Evolutionary conservation across 2,888 invertebrate genomes (phyloP).

Genomic region (Harpagoxenus sublaevis): DNA sequence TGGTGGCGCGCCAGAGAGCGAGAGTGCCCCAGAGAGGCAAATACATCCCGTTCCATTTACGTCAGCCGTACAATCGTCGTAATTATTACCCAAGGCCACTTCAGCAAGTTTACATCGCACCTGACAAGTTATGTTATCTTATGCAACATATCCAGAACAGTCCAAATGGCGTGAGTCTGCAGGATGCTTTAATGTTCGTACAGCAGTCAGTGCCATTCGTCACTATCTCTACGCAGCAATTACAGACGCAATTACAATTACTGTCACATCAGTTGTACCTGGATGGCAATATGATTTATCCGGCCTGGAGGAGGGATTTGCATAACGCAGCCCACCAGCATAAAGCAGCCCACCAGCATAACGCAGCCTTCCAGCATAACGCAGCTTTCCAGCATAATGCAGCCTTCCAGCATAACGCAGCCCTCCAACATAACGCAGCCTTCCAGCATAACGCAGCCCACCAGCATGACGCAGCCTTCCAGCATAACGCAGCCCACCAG

Average conservation of each 20-base stretch:
- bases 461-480: no score
- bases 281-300: slow-evolving; percentile 50
- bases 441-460: no score
- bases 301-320: neutral
- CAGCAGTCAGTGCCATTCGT: slow-evolving; percentile 1
- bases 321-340: no score
- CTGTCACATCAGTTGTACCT: slow-evolving; percentile 66
- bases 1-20: slow-evolving; percentile 74
- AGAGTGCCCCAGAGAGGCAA: no score
- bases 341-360: no score
- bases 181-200: slow-evolving; percentile 33
- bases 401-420: no score
- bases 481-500: no score
- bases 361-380: no score
- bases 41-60: no score
- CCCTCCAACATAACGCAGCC: no score
- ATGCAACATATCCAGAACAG: slow-evolving; percentile 36
- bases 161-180: slow-evolving; percentile 66
- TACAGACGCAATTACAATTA: slow-evolving; percentile 72
- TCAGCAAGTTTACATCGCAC: neutral
- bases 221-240: slow-evolving; percentile 55
- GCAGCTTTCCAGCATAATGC: no score
- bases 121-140: neutral
- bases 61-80: neutral
- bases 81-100: neutral